Percentiles rank a stretch among this genome's conserved stretches.
phyloP scores from a whole-genome alignment of 2,888 invertebrate genomes.

The Lasioglossum zephyrum region DNA sequence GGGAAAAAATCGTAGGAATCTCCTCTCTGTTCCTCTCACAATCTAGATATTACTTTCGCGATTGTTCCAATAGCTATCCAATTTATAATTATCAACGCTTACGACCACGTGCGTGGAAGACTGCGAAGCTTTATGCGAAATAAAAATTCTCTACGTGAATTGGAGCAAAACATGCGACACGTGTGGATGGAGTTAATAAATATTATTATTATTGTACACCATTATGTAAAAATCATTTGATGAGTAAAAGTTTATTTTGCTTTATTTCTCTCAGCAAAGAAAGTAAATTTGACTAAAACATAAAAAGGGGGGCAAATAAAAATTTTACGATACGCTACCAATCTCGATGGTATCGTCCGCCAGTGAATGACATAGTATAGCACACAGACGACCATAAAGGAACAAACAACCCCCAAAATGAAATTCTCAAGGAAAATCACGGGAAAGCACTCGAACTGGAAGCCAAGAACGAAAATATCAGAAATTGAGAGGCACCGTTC shows the following conservation, averaged over 20 bases:
- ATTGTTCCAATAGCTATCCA: background rate
- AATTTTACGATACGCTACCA: background rate
- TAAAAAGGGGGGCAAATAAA: background rate
- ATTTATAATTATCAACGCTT: background rate
- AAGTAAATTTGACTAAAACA: background rate
- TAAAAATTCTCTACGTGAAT: background rate
- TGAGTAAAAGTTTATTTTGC: background rate
- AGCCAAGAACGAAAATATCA: background rate
- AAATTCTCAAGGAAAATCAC: background rate
- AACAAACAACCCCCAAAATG: background rate
- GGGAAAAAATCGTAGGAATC: background rate
- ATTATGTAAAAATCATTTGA: background rate
- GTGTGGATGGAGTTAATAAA: background rate
- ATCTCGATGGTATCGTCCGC: background rate
- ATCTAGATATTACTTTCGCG: background rate
- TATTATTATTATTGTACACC: background rate
- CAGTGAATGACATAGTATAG: background rate
- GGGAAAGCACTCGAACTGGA: background rate
- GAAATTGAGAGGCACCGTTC: background rate
- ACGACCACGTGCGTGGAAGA: no score
- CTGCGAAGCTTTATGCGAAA: no score
- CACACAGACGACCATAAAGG: background rate
- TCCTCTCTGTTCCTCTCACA: background rate
- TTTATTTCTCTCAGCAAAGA: background rate
- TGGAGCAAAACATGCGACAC: background rate